These are phyloP conservation scores for Pluvialis apricaria DNA, from an alignment of 2,113 vertebrate genomes.

Conservation along the genomic window DNA sequence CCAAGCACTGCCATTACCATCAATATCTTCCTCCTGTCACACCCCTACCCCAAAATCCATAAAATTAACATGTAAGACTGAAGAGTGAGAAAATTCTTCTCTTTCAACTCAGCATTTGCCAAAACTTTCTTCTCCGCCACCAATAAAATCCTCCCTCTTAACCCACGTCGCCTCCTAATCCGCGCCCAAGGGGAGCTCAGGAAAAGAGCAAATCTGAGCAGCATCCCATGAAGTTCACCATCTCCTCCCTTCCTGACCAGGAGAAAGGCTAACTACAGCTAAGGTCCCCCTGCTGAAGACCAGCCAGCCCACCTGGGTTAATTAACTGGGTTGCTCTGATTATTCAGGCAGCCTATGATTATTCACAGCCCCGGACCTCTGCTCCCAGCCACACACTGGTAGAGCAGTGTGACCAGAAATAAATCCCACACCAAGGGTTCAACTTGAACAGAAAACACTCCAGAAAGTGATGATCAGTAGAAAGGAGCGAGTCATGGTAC, in stretches of 20 bases:
- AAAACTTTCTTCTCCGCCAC: not conserved
- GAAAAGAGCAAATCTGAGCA: not conserved
- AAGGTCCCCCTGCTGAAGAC: not conserved
- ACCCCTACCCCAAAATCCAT: not conserved
- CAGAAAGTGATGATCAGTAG: not conserved
- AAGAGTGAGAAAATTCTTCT: not conserved
- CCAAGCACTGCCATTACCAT: not conserved
- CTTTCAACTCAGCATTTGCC: not conserved
- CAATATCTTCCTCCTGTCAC: not conserved
- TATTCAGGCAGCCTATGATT: not conserved
- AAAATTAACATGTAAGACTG: not conserved
- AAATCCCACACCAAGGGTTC: not conserved
- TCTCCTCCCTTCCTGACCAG: not conserved
- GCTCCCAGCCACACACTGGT: not conserved
- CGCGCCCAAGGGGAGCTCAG: fast-evolving
- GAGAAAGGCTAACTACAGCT: not conserved
- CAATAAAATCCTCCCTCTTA: not conserved
- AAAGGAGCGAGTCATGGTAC: not conserved
- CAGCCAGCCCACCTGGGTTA: not conserved
- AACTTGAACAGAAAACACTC: not conserved
- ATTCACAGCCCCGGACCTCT: not conserved
- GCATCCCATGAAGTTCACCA: not conserved
- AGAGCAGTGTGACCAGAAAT: not conserved
- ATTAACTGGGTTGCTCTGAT: not conserved
- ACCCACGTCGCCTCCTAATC: not conserved